Percentiles rank a stretch among this genome's conserved stretches.
Conservation (phyloP, 2,113 vertebrate species). For the Chauna torquata region DNA sequence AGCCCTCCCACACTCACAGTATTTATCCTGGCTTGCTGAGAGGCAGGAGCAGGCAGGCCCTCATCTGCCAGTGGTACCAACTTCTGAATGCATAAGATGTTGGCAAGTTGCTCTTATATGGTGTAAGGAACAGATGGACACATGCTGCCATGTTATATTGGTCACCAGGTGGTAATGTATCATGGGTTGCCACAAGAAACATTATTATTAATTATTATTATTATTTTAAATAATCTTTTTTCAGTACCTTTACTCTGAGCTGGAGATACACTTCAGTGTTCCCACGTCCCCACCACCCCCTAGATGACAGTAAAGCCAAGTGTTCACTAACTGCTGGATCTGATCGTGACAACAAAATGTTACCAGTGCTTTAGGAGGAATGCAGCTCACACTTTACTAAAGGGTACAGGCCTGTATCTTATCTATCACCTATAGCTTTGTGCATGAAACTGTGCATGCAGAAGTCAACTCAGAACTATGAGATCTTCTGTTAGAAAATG, state of each 20-base stretch:
- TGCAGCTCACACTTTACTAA: background rate
- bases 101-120: background rate
- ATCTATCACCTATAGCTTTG: background rate
- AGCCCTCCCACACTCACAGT: background rate
- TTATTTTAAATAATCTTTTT: background rate
- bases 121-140: background rate
- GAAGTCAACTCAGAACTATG: background rate
- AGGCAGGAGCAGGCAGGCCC: background rate
- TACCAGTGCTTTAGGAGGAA: background rate
- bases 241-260: background rate
- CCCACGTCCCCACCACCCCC: too few relatives aligned
- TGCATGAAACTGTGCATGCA: background rate
- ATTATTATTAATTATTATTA: too few relatives aligned
- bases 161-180: background rate
- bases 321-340: background rate
- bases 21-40: background rate
- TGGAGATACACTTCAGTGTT: background rate
- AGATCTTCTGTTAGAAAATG: too few relatives aligned
- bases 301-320: background rate
- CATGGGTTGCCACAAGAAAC: background rate
- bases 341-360: background rate
- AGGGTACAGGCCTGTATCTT: rapidly evolving
- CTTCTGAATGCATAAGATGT: background rate
- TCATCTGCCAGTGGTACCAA: rapidly evolving
- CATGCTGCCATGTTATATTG: rapidly evolving